A percentile compares a stretch with the other conserved stretches of the same genome.
Conservation (phyloP, 2,888 invertebrate species). For the Drosophila rellima region DNA sequence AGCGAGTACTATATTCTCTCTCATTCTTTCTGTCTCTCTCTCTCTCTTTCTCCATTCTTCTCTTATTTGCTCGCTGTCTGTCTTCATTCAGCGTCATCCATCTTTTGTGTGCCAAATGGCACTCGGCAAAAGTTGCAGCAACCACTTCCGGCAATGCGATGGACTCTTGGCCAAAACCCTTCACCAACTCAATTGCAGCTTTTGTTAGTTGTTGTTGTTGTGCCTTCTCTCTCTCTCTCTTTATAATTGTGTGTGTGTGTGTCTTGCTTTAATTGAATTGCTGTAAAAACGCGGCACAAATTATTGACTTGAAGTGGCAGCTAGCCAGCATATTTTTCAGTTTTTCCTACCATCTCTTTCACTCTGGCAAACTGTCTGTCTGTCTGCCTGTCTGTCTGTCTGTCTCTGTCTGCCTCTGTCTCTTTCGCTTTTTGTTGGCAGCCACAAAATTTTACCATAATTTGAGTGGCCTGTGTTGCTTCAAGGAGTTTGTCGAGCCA, state of each 20-base stretch:
- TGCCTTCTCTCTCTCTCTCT: background rate
- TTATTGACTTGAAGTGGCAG: slow-evolving; percentile 61
- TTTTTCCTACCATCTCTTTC: slow-evolving; percentile 5
- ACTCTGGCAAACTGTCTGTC: background rate
- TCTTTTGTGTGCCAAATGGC: slow-evolving; percentile 71
- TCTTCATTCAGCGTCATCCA: slow-evolving; percentile 42
- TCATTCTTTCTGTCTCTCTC: background rate
- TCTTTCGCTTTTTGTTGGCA: slow-evolving; percentile 22
- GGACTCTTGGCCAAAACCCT: slow-evolving; percentile 61
- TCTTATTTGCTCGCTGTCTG: slow-evolving; percentile 15
- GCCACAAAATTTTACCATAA: slow-evolving; percentile 51
- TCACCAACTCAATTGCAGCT: slow-evolving; percentile 62
- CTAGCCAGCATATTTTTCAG: slow-evolving; percentile 44
- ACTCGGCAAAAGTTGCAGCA: slow-evolving; percentile 67
- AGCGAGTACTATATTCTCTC: background rate
- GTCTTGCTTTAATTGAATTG: slow-evolving; percentile 66
- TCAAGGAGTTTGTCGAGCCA: slow-evolving; percentile 59
- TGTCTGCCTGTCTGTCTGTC: background rate
- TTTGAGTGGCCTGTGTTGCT: slow-evolving; percentile 64
- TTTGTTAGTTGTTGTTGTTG: slow-evolving; percentile 47
- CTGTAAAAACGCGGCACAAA: slow-evolving; percentile 65
- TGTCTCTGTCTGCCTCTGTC: background rate
- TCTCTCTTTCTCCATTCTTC: background rate
- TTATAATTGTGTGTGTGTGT: slow-evolving; percentile 16
- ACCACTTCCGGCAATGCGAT: slow-evolving; percentile 68